Evolutionary conservation across 2,113 vertebrate genomes (phyloP), one percentile per base, ranked within the genome.

Genomic region (Capreolus pygargus): DNA sequence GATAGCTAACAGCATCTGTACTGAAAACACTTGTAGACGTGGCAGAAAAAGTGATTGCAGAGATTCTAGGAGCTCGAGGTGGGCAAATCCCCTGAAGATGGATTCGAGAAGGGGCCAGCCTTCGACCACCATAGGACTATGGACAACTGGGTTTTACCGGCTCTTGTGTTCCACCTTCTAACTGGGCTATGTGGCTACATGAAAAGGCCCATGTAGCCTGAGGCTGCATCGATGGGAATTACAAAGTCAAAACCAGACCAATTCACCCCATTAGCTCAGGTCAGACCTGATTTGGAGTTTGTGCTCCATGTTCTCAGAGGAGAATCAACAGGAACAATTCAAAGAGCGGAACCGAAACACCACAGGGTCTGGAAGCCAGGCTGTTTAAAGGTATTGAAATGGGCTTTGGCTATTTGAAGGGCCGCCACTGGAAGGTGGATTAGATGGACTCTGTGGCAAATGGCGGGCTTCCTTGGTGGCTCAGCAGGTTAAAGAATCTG

Each of bases 11-110:
- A 30, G 14, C 43, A 9, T 5, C 21, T 28, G 27, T 0, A 11
- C 9, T 3, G 39, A 81, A 50, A 45, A 70, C 6, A 23, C 55
- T 39, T 7, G 0, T 1, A 21, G 57, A 2, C 0, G 2, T 27
- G 47, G 7, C 43, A 15, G 43, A 76, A 61, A 2, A 50, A 36
- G 50, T 6, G 57, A 16, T 0, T 6, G 8, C 39, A n/a, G 50
- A 3, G 13, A 27, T 0, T 10, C 47, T 28, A 7, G 23, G 28
- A 57, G 55, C 39, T 27, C 1, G 0, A 28, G 78, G 21, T 0
- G 4, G 57, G 50, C 70, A 39, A 33, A 47, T 13, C 1, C 8
- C 17, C 84, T 9, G 4, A 7, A 36, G 64, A 10, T 2, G 6
- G 76, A 5, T 7, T 85, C 50, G 25, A 85, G 57, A 83, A 50